Evolutionary conservation across 2,888 invertebrate genomes (phyloP).

Genomic region (Agrilus cyanescens): DNA sequence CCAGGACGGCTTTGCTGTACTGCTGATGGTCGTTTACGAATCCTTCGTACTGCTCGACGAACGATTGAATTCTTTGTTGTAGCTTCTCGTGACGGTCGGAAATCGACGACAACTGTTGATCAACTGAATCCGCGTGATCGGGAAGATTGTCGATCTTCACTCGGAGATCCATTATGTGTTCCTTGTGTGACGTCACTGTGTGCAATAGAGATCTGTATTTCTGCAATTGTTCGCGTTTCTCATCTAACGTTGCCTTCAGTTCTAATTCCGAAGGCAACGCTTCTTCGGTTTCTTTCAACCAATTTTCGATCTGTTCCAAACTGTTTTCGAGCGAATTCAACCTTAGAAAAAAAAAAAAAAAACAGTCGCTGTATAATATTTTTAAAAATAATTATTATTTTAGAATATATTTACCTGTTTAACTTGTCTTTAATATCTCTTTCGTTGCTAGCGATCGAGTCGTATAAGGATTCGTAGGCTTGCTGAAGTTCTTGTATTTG

Average conservation of each 20-base stretch:
- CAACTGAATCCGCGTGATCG: constrained; percentile 62
- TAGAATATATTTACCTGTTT: constrained; percentile 35
- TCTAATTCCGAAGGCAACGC: constrained; percentile 69
- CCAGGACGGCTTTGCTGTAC: constrained; percentile 76
- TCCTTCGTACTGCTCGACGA: constrained; percentile 74
- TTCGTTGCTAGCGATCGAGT: constrained; percentile 64
- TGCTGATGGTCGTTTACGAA: constrained; percentile 84
- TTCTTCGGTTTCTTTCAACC: constrained; percentile 66
- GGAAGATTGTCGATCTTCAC: constrained; percentile 71
- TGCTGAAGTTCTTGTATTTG: constrained; percentile 77
- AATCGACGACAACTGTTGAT: constrained; percentile 56
- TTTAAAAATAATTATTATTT: not conserved
- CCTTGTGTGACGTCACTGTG: constrained; percentile 74
- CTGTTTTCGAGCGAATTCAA: constrained; percentile 89
- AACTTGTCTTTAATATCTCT: constrained; percentile 74
- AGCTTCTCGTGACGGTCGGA: constrained; percentile 61
- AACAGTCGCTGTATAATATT: not conserved
- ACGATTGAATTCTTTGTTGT: constrained; percentile 57
- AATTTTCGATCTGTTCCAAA: constrained; percentile 61
- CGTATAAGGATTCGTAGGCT: constrained; percentile 69
- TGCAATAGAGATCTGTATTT: constrained; percentile 71
- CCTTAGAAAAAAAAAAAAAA: constrained; percentile 29
- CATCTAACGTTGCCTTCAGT: constrained; percentile 75
- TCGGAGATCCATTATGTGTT: constrained; percentile 69
- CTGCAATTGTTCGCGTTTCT: constrained; percentile 80